phyloP scores from a whole-genome alignment of 1,140 invertebrate genomes.

The Cecropterus lyciades region DNA sequence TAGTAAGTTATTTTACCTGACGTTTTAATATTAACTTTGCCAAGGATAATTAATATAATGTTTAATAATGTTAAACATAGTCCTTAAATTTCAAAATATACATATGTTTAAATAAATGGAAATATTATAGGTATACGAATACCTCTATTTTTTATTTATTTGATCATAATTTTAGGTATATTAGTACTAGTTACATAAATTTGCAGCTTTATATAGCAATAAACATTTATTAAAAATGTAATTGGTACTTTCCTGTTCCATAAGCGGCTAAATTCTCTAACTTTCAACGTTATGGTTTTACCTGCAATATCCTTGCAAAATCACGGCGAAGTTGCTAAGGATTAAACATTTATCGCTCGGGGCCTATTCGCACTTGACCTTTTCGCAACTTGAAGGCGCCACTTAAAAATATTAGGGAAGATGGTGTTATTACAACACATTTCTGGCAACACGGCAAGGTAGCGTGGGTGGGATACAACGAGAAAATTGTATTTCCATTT shows the following conservation, averaged over 20 bases:
- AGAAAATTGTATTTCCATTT: conserved; percentile 84
- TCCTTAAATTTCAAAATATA: too few species aligned
- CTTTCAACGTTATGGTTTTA: conserved; percentile 22
- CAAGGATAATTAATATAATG: too few species aligned
- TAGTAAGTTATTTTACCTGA: too few species aligned
- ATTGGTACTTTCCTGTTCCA: neutral
- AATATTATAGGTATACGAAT: too few species aligned
- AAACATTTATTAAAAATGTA: neutral
- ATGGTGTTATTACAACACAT: conserved; percentile 73
- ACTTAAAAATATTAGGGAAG: conserved; percentile 54
- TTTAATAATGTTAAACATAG: too few species aligned
- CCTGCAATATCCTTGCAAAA: conserved; percentile 22
- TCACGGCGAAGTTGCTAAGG: conserved; percentile 30
- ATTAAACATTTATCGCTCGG: conserved; percentile 31
- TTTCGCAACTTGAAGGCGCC: conserved; percentile 14
- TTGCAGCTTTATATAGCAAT: neutral
- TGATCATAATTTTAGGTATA: too few species aligned
- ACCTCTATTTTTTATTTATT: too few species aligned
- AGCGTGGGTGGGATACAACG: conserved; percentile 63
- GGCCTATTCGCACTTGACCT: conserved; percentile 33
- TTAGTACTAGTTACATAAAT: too few species aligned
- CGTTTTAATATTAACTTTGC: too few species aligned
- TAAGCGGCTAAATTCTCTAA: conserved; percentile 15
- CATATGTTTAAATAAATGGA: too few species aligned
- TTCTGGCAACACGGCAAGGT: conserved; percentile 68